These are phyloP conservation scores for Drosophila greeni DNA, from an alignment of 2,888 invertebrate species.

Conservation along the genomic window DNA sequence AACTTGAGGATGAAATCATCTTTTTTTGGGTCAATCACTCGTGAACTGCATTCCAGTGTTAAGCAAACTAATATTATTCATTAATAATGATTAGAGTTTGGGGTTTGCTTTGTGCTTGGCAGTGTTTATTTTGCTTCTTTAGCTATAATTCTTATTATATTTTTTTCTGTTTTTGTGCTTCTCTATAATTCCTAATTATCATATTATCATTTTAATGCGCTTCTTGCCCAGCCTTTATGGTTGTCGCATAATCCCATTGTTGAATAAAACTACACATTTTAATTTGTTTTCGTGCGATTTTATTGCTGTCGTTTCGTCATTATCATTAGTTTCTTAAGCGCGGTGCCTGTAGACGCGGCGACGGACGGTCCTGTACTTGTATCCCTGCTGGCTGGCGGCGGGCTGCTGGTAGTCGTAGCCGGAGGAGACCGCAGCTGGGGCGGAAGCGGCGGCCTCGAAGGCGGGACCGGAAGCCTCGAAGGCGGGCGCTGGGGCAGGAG, in stretches of 20 bases:
- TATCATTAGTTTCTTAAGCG: conserved; percentile 40
- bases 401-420: conserved; percentile 57
- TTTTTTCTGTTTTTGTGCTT: neutral
- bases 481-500: conserved; percentile 49
- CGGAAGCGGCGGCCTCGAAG: conserved; percentile 55
- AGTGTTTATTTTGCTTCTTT: conserved; percentile 1
- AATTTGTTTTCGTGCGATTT: conserved; percentile 27
- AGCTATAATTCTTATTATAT: conserved; percentile 5
- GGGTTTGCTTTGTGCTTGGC: conserved; percentile 3
- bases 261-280: conserved; percentile 21
- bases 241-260: conserved; percentile 1
- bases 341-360: conserved; percentile 64
- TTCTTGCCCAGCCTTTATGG: conserved; percentile 1
- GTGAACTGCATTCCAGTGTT: conserved; percentile 18
- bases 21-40: neutral
- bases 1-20: conserved; percentile 16
- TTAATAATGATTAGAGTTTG: conserved; percentile 16
- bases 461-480: conserved; percentile 40
- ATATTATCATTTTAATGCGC: conserved; percentile 14
- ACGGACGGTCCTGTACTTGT: conserved; percentile 64
- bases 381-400: conserved; percentile 48
- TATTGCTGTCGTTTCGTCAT: conserved; percentile 24
- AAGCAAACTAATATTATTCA: conserved; percentile 3
- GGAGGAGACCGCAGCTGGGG: conserved; percentile 38
- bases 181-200: conserved; percentile 4